Percentiles rank a stretch among this genome's conserved stretches.
phyloP scores from a whole-genome alignment of 2,888 invertebrate species.

The Elmis aenea region DNA sequence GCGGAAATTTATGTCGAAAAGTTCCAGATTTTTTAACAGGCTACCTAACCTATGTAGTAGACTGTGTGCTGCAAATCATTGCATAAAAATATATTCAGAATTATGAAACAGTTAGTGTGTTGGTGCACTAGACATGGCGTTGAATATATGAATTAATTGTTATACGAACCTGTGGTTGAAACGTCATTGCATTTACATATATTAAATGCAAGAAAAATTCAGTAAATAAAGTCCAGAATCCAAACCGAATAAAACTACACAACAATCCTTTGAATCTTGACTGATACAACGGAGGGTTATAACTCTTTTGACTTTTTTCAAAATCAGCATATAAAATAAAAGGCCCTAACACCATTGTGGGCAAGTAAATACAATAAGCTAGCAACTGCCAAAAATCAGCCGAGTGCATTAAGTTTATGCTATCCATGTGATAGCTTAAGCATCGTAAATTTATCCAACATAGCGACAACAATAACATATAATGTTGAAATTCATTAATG shows the following conservation, averaged over 20 bases:
- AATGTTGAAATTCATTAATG: slow-evolving; percentile 44
- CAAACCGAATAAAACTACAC: slow-evolving; percentile 52
- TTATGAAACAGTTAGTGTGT: too few species aligned
- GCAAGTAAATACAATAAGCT: slow-evolving; percentile 78
- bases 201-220: slow-evolving; percentile 74
- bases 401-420: slow-evolving; percentile 36
- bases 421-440: slow-evolving; percentile 68
- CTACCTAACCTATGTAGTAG: too few species aligned
- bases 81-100: too few species aligned
- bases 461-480: slow-evolving; percentile 52
- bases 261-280: slow-evolving; percentile 46
- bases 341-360: slow-evolving; percentile 81
- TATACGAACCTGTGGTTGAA: slow-evolving; percentile 56
- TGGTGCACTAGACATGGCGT: too few species aligned
- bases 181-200: slow-evolving; percentile 73
- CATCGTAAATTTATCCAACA: slow-evolving; percentile 74
- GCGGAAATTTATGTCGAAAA: too few species aligned
- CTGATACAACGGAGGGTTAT: slow-evolving; percentile 24
- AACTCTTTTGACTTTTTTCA: slow-evolving; percentile 43
- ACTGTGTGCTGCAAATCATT: too few species aligned
- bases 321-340: slow-evolving; percentile 73
- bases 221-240: slow-evolving; percentile 64
- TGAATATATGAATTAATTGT: slow-evolving; percentile 7
- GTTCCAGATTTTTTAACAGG: too few species aligned
- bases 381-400: slow-evolving; percentile 51